A percentile compares a stretch with the other conserved stretches of the same genome.
Evolutionary conservation across 2,888 invertebrate genomes (phyloP).

Genomic region (Camponotus fellah): DNA sequence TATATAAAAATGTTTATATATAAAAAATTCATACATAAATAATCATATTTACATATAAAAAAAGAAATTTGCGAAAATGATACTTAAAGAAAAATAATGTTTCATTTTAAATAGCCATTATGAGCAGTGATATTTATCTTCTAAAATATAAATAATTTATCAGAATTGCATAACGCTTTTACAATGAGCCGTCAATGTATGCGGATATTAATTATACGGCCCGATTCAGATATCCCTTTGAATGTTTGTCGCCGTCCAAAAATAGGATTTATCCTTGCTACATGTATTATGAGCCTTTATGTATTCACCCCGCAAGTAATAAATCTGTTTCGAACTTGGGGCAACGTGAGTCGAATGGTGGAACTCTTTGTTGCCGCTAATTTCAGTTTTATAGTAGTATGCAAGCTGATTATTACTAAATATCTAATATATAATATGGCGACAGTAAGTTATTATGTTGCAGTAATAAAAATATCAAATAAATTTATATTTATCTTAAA

Average conservation of each 20-base stretch:
- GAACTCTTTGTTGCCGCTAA: conserved; percentile 46
- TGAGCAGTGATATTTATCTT: background rate
- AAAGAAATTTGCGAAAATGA: background rate
- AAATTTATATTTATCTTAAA: background rate
- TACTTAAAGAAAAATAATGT: background rate
- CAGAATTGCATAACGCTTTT: conserved; percentile 65
- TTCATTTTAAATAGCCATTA: background rate
- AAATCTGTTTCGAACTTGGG: conserved; percentile 52
- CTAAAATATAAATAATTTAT: background rate
- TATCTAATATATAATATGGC: too few species aligned
- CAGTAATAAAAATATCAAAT: background rate
- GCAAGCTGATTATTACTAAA: conserved; percentile 57
- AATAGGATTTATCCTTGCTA: conserved; percentile 18
- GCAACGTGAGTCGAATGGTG: conserved; percentile 56
- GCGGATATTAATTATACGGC: conserved; percentile 72
- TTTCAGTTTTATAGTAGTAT: conserved; percentile 26
- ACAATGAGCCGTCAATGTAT: conserved; percentile 62
- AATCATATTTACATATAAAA: background rate
- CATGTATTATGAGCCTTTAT: conserved; percentile 39
- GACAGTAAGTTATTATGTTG: conserved; percentile 45
- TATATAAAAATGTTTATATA: too few species aligned
- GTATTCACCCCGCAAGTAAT: conserved; percentile 56
- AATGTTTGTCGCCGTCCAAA: background rate
- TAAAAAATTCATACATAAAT: too few species aligned
- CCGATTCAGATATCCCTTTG: conserved; percentile 46